These are phyloP conservation scores for Urocynchramus pylzowi DNA, from an alignment of 2,113 vertebrate genomes.

Conservation along the genomic window DNA sequence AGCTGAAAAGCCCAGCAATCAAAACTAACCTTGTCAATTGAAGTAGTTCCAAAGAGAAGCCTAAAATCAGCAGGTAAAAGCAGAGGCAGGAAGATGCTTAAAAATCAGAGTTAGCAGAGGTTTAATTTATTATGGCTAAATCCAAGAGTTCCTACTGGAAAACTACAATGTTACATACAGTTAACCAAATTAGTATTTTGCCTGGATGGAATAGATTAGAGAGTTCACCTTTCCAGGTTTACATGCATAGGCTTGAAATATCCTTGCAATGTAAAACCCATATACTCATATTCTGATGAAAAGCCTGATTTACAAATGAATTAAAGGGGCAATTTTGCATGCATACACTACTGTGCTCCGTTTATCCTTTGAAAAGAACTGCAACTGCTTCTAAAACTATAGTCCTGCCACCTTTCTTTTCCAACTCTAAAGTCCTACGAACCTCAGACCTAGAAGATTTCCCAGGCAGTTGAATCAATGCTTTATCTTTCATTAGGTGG, in stretches of 20 bases:
- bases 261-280: neutral
- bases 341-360: neutral
- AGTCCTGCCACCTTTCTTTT: neutral
- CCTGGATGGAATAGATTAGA: neutral
- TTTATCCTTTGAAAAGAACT: neutral
- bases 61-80: neutral
- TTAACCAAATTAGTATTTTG: neutral
- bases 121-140: neutral
- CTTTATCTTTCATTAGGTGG: neutral
- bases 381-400: neutral
- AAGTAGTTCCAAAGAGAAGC: neutral
- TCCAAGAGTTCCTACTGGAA: neutral
- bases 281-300: neutral
- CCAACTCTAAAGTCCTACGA: neutral
- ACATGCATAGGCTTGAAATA: neutral
- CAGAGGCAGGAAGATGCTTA: neutral
- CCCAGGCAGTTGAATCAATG: neutral
- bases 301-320: neutral
- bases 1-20: neutral
- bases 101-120: neutral
- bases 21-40: neutral
- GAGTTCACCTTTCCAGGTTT: neutral
- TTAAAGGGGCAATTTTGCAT: neutral
- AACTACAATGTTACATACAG: neutral
- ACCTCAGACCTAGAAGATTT: neutral